phyloP scores from a whole-genome alignment of 2,797 vertebrate genomes.

The Myotis myotis region DNA sequence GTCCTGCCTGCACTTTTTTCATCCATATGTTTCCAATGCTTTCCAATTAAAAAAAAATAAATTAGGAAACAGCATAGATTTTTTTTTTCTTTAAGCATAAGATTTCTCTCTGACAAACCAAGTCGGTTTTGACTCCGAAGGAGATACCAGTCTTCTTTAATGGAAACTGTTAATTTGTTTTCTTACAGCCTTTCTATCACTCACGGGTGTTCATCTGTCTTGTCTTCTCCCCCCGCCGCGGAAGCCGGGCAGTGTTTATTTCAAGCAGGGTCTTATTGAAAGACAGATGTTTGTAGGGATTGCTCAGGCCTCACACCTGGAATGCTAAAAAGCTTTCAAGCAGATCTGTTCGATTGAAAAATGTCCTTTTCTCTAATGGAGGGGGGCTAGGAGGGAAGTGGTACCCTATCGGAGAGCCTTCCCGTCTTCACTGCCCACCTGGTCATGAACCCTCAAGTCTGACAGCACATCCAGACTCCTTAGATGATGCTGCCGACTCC shows the following conservation, averaged over 20 bases:
- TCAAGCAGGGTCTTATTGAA: slow-evolving; percentile 51
- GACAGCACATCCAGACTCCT: background rate
- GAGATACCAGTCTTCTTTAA: slow-evolving; percentile 31
- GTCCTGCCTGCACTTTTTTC: background rate
- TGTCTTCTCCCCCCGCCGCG: background rate
- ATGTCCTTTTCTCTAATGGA: background rate
- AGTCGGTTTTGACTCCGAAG: slow-evolving; percentile 49
- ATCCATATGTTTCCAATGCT: background rate
- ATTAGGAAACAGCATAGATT: background rate
- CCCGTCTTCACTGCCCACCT: background rate
- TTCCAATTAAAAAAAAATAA: slow-evolving; percentile 51
- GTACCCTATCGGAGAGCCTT: background rate
- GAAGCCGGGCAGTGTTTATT: slow-evolving; percentile 66
- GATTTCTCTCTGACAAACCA: background rate
- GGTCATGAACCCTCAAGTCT: background rate
- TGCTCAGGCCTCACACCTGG: slow-evolving; percentile 64
- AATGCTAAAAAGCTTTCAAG: slow-evolving; percentile 66
- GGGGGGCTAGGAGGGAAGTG: background rate
- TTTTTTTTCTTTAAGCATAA: background rate
- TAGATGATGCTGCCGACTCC: background rate
- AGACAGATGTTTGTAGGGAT: slow-evolving; percentile 44
- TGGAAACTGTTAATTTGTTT: slow-evolving; percentile 46
- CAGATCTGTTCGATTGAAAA: slow-evolving; percentile 14
- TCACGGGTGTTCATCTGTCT: slow-evolving; percentile 62
- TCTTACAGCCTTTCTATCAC: slow-evolving; percentile 37